phyloP scores from a whole-genome alignment of 1,140 invertebrate species.

The Brachionus angularis region DNA sequence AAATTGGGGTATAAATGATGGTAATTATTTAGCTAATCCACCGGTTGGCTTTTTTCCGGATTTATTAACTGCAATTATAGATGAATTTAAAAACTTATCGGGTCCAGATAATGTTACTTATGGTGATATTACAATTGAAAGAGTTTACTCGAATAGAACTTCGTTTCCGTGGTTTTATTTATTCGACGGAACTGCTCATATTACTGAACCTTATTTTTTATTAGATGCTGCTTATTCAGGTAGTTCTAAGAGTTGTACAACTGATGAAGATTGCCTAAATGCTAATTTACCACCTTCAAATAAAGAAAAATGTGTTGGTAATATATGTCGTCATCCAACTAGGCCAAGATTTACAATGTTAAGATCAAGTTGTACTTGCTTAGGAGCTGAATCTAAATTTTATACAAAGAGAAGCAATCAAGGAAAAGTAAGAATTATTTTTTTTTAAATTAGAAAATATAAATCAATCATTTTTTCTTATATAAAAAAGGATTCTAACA shows the following conservation, averaged over 20 bases:
- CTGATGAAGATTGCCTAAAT: background rate
- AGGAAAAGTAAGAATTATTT: too few relatives aligned
- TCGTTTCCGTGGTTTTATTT: constrained; percentile 41
- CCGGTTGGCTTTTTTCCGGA: constrained; percentile 33
- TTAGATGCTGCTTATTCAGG: constrained; percentile 24
- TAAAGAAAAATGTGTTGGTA: background rate
- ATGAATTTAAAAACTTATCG: constrained; percentile 24
- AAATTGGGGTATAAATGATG: constrained; percentile 35
- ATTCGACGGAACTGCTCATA: constrained; percentile 33
- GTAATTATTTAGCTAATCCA: constrained; percentile 32
- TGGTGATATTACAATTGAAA: constrained; percentile 4
- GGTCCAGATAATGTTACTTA: constrained; percentile 30
- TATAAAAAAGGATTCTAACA: too few relatives aligned
- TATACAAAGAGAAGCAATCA: constrained; percentile 36
- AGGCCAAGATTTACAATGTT: constrained; percentile 38
- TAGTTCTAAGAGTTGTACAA: background rate
- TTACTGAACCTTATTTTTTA: constrained; percentile 41
- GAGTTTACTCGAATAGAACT: background rate
- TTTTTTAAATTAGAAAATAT: too few relatives aligned
- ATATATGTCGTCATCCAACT: constrained; percentile 5
- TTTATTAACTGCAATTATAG: constrained; percentile 23
- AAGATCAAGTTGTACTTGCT: constrained; percentile 24
- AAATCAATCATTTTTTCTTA: too few relatives aligned
- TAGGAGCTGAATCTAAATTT: constrained; percentile 39
- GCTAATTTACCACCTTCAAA: background rate